Percentiles rank a stretch among this genome's conserved stretches.
phyloP scores from a whole-genome alignment of 2,888 invertebrate genomes.

The Tetragonisca angustula region DNA sequence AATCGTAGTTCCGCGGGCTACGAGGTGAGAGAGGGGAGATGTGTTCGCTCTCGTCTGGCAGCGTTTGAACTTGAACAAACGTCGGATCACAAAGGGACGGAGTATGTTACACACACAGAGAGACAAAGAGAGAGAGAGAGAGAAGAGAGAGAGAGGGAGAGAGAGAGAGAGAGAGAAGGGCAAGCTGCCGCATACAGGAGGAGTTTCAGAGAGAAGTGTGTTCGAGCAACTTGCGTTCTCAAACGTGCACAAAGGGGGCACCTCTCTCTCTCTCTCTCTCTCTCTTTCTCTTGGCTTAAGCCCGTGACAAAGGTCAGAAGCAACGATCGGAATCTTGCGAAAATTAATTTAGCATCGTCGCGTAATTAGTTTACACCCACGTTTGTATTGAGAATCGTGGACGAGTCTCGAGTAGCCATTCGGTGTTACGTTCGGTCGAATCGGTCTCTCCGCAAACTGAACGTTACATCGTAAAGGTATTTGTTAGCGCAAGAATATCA shows the following conservation, averaged over 20 bases:
- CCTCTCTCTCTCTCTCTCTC: background rate
- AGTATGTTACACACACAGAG: background rate
- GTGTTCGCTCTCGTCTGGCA: conserved; percentile 5
- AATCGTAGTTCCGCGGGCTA: background rate
- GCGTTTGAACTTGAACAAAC: conserved; percentile 53
- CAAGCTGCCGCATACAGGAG: conserved; percentile 11
- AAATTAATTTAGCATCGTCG: conserved; percentile 54
- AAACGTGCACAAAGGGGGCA: conserved; percentile 36
- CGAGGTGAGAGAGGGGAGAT: background rate
- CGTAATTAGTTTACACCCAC: conserved; percentile 21
- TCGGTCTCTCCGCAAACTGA: too few species aligned
- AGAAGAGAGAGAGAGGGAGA: too few species aligned
- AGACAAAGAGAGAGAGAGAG: too few species aligned
- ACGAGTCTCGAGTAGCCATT: too few species aligned
- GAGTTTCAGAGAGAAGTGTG: conserved; percentile 45
- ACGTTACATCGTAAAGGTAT: too few species aligned
- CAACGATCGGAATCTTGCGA: conserved; percentile 53
- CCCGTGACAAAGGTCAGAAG: conserved; percentile 55
- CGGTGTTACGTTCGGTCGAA: too few species aligned
- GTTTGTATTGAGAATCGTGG: too few species aligned
- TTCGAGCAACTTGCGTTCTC: conserved; percentile 42
- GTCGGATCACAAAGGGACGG: conserved; percentile 44
- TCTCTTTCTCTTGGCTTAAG: conserved; percentile 3
- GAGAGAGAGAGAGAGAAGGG: background rate
- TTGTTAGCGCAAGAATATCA: too few species aligned